Base-by-base conservation (phyloP, 2,113 vertebrate genomes). In the Pangasianodon hypophthalmus region DNA sequence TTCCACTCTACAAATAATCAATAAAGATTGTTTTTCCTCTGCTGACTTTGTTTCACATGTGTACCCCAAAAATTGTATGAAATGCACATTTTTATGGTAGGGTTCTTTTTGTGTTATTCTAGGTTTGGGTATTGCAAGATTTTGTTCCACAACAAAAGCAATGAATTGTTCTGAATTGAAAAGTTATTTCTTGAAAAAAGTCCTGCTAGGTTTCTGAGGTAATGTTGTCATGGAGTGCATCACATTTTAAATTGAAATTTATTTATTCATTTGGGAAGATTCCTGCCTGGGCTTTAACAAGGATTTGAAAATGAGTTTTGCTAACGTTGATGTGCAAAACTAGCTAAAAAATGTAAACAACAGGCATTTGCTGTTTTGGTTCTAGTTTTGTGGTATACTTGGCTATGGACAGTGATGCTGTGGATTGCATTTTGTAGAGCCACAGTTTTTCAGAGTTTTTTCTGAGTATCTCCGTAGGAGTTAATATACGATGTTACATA, bases 1-100 rank as follows among this genome's bases (percentile, higher is more conserved):
- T 92, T 91, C 90, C 93, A 91, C 92, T 88, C 86, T 87, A 67
- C 50, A 81, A 91, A 87, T 82, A 56, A 90, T 89, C 79, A 92
- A 93, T 91, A 92, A 92, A 92, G 75, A 85, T 90, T 82, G 73
- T 73, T 91, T 88, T 87, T 29, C 86, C 86, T 84, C 73, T 89
- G 86, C 81, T 90, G 89, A 84, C 85, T 91, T 90, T 67, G 86
- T 91, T 88, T 90, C 81, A 67, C 73, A 64, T 90, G 54, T 85
- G 84, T 67, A 60, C 67, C 64, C 8, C 48, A n/a, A 75, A 54
- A 88, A 32, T 71, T 48, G 5, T 52, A 64, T 69, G 80, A 85
- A 90, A 46, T 84, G 29, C 54, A 16, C 6, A 46, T 26, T 41
- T 56, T 81, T 58, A 81, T 58, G 48, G 44, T 24, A 48, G 14